Conservation (phyloP, 2,113 vertebrate species). For the Sakesphorus luctuosus region DNA sequence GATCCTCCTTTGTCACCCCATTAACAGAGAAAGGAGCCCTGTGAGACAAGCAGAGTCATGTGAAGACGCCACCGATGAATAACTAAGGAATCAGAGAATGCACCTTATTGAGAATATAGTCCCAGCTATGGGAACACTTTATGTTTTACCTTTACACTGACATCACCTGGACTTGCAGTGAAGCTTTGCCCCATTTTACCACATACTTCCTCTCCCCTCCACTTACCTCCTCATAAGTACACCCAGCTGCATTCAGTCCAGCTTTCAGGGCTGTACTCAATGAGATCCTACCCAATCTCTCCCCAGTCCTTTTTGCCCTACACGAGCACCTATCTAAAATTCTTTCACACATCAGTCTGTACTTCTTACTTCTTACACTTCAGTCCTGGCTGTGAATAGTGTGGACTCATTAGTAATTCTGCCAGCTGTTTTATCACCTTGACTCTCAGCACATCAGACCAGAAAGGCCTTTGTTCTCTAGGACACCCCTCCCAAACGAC, state of each 20-base stretch:
- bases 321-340: background rate
- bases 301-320: background rate
- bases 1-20: background rate
- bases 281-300: background rate
- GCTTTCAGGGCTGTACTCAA: background rate
- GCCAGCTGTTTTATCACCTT: constrained; percentile 36
- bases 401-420: background rate
- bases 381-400: background rate
- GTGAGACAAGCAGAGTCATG: background rate
- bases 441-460: background rate
- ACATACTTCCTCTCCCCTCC: background rate
- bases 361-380: background rate
- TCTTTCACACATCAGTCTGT: background rate
- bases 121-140: background rate
- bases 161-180: background rate
- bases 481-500: background rate
- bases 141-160: background rate
- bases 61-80: background rate
- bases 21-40: background rate
- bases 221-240: background rate
- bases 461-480: constrained; percentile 32
- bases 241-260: background rate
- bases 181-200: background rate
- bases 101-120: background rate
- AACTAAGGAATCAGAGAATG: background rate